Base-by-base conservation (phyloP, 2,888 invertebrate genomes). In the Pandemis corylana region DNA sequence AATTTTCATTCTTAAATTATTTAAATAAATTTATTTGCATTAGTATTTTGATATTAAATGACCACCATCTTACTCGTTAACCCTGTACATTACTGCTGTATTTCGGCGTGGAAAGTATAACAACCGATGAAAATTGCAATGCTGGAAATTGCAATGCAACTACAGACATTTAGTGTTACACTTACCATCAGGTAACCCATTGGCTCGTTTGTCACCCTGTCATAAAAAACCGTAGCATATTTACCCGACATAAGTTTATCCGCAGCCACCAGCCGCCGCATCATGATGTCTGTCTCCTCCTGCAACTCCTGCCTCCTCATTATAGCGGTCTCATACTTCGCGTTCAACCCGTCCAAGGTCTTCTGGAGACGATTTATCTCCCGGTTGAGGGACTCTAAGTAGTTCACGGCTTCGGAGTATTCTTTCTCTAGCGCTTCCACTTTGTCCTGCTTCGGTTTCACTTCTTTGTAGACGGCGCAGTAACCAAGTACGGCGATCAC, bases 401-500 rank as follows among this genome's bases (percentile, higher is more conserved):
- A 94, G 83, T 93, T 93, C 69, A 89, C 87, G 0, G 94, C 94
- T 72, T 95, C 91, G 0, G 95, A 95, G 77, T 96, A 97, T 77
- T 97, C 97, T 66, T 95, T 95, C 83, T 98, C 97, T 7, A 98
- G 91, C 63, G 95, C 95, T 78, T 96, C 96, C 1, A 98, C 97
- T 84, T 96, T 96, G 36, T 98, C 98, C 80, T 97, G 96, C 86
- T 97, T 98, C 0, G 97, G 97, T 83, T 97, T 97, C 0, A 97
- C 97, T 86, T 98, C 98, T 83, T 96, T 96, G 83, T 96, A 98
- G 0, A 98, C 98, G 2, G 97, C 96, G 84, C 98, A 98, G 89
- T 98, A 99, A n/a, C 96, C 97, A 72, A 98, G 93, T 0, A 98
- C 98, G 10, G 98, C 98, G 49, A 95, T 95, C 0, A 98, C 97